Percentiles rank a stretch among this genome's conserved stretches.
phyloP scores from a whole-genome alignment of 2,797 vertebrate species.

The Halcyon badia region DNA sequence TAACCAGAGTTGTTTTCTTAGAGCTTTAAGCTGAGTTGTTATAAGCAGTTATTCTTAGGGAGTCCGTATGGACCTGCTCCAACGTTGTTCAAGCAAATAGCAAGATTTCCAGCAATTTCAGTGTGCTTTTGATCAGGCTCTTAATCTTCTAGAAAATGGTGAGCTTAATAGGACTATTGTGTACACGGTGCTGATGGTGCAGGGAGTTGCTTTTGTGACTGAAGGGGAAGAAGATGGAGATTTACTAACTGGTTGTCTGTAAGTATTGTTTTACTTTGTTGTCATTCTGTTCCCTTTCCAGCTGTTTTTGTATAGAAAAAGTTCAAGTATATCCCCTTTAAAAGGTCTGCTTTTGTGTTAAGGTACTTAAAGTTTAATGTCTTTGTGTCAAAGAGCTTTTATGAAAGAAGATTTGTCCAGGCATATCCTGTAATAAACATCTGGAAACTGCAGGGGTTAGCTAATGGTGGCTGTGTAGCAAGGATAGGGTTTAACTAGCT shows the following conservation, averaged over 20 bases:
- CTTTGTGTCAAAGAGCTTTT: conserved; percentile 41
- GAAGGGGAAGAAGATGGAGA: conserved; percentile 5
- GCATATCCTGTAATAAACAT: conserved; percentile 61
- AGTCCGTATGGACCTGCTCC: conserved; percentile 2
- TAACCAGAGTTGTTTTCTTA: conserved; percentile 27
- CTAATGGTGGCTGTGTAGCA: background rate
- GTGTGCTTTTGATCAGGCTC: conserved; percentile 21
- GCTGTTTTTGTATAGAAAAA: conserved; percentile 33
- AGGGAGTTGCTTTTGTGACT: conserved; percentile 19
- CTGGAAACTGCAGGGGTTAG: conserved; percentile 22
- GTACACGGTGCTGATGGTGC: background rate
- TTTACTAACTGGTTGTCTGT: conserved; percentile 2
- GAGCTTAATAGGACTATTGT: background rate
- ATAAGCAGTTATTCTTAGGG: background rate
- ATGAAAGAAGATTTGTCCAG: conserved; percentile 52
- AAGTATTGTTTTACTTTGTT: conserved; percentile 54
- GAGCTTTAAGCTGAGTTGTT: conserved; percentile 25
- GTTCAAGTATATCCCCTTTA: conserved; percentile 31
- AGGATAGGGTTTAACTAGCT: background rate
- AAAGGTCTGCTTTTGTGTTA: conserved; percentile 36
- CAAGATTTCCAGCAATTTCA: background rate
- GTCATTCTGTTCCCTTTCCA: conserved; percentile 30
- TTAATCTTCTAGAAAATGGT: conserved; percentile 34
- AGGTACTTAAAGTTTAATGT: conserved; percentile 48
- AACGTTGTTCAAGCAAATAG: conserved; percentile 34